Evolutionary conservation across 2,888 invertebrate species (phyloP), one percentile per base, ranked within the genome.

Genomic region (Branchipolynoe longqiensis): DNA sequence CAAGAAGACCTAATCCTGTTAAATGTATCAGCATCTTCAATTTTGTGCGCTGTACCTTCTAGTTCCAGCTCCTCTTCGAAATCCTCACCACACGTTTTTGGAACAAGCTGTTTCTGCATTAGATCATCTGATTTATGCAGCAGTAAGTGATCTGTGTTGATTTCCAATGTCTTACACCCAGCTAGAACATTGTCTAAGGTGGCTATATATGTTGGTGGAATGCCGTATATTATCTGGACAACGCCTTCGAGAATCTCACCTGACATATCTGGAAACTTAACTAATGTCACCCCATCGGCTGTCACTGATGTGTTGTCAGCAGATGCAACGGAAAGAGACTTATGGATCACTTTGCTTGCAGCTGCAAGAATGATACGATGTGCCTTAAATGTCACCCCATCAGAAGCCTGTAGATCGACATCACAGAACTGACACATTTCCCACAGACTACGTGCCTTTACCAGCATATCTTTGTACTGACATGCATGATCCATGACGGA

Each of bases 391-490:
- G 3, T 3, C 1, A 62, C 14, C 28, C 62, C 62, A 31, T 62
- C 62, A 31, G 62, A 62, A 2, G 62, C 25, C 2, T 4, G 62
- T 31, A 62, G 25, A 25, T 31, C 1, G 14, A 62, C 31, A 62
- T 62, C 62, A 62, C 62, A 62, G 28, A n/a, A 31, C 62, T 62
- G 62, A 14, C 28, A 62, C 28, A 31, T 25, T 14, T 62, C n/a
- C 1, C 62, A 31, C 12, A 18, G 62, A 14, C 31, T 2, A 28
- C 31, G 25, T 28, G 25, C 14, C 12, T 62, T 62, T 25, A 62
- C 25, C 28, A 62, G 31, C 31, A 62, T 62, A 14, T 28, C 12
- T 62, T 62, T 62, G 25, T 62, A 62, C 3, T 14, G 31, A 25
- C 62, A 62, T 4, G 22, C 56, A 56, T 56, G 56, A 22, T 56